Percentiles rank a stretch among this genome's conserved stretches.
These are phyloP conservation scores for Leptoteleia sp. DNA, from an alignment of 1,140 invertebrate species.

Conservation along the genomic window DNA sequence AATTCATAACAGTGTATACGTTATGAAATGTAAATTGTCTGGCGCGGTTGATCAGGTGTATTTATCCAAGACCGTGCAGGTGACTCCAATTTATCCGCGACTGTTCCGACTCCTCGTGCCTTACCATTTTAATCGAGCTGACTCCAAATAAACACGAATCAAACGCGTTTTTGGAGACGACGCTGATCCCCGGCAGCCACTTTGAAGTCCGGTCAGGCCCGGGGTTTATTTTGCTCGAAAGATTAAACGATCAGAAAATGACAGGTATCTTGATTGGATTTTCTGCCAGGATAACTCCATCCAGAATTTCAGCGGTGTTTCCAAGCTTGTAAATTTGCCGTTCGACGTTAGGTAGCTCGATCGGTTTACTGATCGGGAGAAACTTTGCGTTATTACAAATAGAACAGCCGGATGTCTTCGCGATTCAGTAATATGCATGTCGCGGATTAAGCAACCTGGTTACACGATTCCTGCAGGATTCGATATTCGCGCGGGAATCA, in stretches of 20 bases:
- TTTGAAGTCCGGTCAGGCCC: too few relatives aligned
- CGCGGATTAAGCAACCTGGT: slow-evolving; percentile 64
- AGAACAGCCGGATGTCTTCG: slow-evolving; percentile 58
- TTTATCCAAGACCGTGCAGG: too few relatives aligned
- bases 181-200: too few relatives aligned
- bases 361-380: slow-evolving; percentile 2
- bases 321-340: slow-evolving; percentile 10
- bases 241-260: background rate
- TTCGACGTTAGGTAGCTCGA: slow-evolving; percentile 16
- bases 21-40: too few relatives aligned
- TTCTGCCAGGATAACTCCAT: background rate
- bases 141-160: too few relatives aligned
- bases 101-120: too few relatives aligned
- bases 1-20: too few relatives aligned
- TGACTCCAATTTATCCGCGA: too few relatives aligned
- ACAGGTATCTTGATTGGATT: background rate
- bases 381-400: slow-evolving; percentile 61
- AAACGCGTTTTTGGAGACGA: too few relatives aligned
- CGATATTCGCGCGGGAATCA: slow-evolving; percentile 64
- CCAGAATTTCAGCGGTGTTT: background rate
- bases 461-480: slow-evolving; percentile 64
- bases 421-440: slow-evolving; percentile 63
- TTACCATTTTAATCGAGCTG: too few relatives aligned
- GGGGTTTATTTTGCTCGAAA: too few relatives aligned
- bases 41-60: too few relatives aligned